phyloP scores from a whole-genome alignment of 2,797 vertebrate species.

The Aldrovandia affinis region DNA sequence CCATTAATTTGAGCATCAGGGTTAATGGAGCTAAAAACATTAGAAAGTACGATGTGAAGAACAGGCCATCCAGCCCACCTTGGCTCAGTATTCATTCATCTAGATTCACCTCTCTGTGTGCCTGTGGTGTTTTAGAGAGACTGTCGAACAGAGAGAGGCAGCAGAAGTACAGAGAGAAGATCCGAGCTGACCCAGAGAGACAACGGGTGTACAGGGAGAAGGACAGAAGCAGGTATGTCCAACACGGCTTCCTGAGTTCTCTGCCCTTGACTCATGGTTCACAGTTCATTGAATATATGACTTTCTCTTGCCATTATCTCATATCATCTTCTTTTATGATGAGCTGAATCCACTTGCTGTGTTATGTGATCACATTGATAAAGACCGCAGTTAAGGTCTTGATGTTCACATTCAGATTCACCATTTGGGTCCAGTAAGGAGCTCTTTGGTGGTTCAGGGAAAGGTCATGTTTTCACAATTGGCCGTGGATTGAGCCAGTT shows the following conservation, averaged over 20 bases:
- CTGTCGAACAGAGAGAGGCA: conserved; percentile 45
- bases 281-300: not conserved
- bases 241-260: not conserved
- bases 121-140: conserved; percentile 40
- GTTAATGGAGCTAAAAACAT: not conserved
- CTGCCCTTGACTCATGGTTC: not conserved
- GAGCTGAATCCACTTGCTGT: not conserved
- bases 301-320: too few relatives aligned
- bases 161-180: conserved; percentile 44
- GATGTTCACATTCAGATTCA: not conserved
- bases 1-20: not conserved
- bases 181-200: conserved; percentile 48
- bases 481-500: not conserved
- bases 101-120: not conserved
- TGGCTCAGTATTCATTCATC: too few relatives aligned
- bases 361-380: not conserved
- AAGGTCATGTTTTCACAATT: not conserved
- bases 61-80: not conserved
- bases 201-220: conserved; percentile 39
- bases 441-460: not conserved
- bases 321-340: not conserved
- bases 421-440: not conserved
- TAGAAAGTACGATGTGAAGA: not conserved
- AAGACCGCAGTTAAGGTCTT: not conserved
- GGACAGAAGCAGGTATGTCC: conserved; percentile 55